These are phyloP conservation scores for Clistopyga incitator DNA, from an alignment of 2,888 invertebrate genomes.

Conservation along the genomic window DNA sequence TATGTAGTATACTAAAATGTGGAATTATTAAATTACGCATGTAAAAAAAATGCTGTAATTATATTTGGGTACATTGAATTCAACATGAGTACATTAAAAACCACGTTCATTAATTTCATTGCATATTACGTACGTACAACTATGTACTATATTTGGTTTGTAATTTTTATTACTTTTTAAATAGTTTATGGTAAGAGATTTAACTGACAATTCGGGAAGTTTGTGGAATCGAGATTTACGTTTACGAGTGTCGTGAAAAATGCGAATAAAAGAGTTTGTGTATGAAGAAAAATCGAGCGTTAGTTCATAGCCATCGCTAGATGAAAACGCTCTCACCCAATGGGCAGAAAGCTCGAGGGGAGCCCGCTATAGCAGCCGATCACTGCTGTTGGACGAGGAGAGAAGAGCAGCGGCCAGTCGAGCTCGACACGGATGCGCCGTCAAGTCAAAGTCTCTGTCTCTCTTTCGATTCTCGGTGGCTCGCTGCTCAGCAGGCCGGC, in stretches of 20 bases:
- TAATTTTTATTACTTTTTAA: no score
- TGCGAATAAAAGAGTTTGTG: background rate
- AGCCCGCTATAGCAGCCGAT: conserved; percentile 15
- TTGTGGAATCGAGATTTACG: background rate
- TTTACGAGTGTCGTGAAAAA: background rate
- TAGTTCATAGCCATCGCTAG: conserved; percentile 48
- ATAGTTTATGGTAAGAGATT: no score
- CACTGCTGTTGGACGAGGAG: conserved; percentile 21
- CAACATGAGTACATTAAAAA: no score
- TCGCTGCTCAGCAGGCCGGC: conserved; percentile 8
- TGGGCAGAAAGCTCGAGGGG: conserved; percentile 46
- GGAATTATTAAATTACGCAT: no score
- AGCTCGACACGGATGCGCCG: conserved; percentile 7
- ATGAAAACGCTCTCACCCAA: conserved; percentile 43
- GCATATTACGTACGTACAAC: no score
- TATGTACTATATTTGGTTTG: no score
- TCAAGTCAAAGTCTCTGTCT: conserved; percentile 41
- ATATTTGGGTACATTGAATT: no score
- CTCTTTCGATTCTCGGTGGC: background rate
- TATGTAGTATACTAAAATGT: no score
- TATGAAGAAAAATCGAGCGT: conserved; percentile 5
- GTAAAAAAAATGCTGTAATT: no score
- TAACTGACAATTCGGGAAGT: no score
- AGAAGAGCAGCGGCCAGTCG: background rate
- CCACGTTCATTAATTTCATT: no score